Conservation (phyloP, 2,888 invertebrate species). For the Chloroclystis v-ata region DNA sequence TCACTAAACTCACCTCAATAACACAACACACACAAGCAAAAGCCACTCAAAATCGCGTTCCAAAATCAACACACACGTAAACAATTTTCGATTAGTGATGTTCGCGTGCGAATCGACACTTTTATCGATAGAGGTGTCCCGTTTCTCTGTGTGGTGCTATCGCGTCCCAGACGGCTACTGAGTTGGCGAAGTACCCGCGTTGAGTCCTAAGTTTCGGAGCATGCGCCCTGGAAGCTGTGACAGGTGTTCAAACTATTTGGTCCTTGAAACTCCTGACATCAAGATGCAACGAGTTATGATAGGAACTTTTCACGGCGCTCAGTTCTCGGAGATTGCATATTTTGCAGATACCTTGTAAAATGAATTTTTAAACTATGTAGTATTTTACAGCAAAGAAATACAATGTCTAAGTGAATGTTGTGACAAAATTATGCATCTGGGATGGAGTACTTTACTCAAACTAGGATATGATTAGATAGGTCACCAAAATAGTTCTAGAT, state of each 20-base stretch:
- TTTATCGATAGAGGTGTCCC: slow-evolving; percentile 15
- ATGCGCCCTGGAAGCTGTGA: slow-evolving; percentile 41
- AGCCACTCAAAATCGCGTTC: slow-evolving; percentile 14
- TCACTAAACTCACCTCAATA: slow-evolving; percentile 24
- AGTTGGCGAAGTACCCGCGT: slow-evolving; percentile 39
- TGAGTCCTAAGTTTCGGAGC: slow-evolving; percentile 50
- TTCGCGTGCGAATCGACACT: slow-evolving; percentile 19
- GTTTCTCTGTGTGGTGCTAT: slow-evolving; percentile 10
- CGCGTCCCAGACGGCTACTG: slow-evolving; percentile 48
- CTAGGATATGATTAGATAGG: too few species aligned
- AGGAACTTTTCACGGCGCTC: slow-evolving; percentile 8
- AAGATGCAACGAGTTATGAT: slow-evolving; percentile 11
- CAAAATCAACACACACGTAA: slow-evolving; percentile 17
- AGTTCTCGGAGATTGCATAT: background rate
- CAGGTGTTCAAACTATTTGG: slow-evolving; percentile 46
- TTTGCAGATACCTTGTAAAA: background rate
- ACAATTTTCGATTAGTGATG: slow-evolving; percentile 12
- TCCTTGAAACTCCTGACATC: slow-evolving; percentile 44
- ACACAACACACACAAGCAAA: slow-evolving; percentile 20
- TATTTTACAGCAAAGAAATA: too few species aligned
- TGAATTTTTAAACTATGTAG: background rate
- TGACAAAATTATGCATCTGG: too few species aligned
- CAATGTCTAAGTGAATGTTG: too few species aligned
- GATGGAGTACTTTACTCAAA: too few species aligned
- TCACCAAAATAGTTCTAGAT: too few species aligned